Conservation (phyloP, 2,113 vertebrate genomes). For the Urocitellus parryii region DNA sequence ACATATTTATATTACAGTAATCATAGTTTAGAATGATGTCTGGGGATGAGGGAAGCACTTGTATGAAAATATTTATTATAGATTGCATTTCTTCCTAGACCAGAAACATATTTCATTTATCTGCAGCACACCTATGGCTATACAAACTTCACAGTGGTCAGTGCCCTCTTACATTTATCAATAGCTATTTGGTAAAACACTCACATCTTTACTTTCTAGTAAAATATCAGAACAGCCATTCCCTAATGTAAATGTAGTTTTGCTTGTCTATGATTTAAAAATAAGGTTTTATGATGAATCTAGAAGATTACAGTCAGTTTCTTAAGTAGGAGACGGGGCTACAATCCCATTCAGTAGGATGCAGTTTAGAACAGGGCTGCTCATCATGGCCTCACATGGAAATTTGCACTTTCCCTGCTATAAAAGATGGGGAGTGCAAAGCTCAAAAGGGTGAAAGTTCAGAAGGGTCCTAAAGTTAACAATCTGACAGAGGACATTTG, state of each 20-base stretch:
- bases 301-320: neutral
- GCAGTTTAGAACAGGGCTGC: neutral
- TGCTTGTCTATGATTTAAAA: neutral
- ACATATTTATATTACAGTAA: neutral
- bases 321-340: neutral
- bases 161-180: neutral
- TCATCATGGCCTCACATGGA: neutral
- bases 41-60: neutral
- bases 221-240: neutral
- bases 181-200: neutral
- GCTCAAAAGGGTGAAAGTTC: neutral
- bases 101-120: conserved; percentile 4
- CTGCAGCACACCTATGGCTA: neutral
- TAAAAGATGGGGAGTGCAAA: neutral
- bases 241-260: neutral
- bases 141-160: neutral
- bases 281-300: neutral
- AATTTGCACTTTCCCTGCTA: neutral
- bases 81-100: neutral
- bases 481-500: neutral
- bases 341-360: neutral
- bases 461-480: neutral
- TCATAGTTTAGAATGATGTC: neutral
- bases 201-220: neutral
- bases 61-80: neutral